Conservation (phyloP, 2,888 invertebrate genomes). For the Lymantria dispar region DNA sequence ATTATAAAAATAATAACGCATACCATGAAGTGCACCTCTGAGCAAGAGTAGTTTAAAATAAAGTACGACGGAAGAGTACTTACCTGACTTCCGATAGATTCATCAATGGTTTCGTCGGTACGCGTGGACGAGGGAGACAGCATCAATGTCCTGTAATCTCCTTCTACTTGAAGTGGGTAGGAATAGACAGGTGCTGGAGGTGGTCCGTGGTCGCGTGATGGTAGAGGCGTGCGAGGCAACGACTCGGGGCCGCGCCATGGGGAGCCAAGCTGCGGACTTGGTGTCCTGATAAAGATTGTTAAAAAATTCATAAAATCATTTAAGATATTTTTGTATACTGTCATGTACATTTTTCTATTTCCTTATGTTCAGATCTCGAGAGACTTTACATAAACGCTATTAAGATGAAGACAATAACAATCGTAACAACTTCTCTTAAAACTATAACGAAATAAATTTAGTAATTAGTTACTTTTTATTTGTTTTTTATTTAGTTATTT, state of each 20-base stretch:
- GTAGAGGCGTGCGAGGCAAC: conserved; percentile 76
- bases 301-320: background rate
- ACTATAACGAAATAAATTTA: too few relatives aligned
- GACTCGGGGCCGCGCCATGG: conserved; percentile 80
- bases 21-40: too few relatives aligned
- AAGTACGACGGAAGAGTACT: conserved; percentile 22
- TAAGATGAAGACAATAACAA: too few relatives aligned
- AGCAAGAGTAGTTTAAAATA: too few relatives aligned
- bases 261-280: conserved; percentile 75
- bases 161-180: conserved; percentile 68
- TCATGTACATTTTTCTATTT: too few relatives aligned
- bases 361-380: too few relatives aligned
- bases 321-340: background rate
- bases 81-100: conserved; percentile 83
- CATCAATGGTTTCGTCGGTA: conserved; percentile 71
- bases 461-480: too few relatives aligned
- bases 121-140: conserved; percentile 63
- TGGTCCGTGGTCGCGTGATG: conserved; percentile 46
- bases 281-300: conserved; percentile 53
- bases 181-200: conserved; percentile 40
- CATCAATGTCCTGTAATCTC: conserved; percentile 62
- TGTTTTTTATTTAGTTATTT: too few relatives aligned
- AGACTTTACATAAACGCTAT: too few relatives aligned
- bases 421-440: too few relatives aligned
- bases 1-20: too few relatives aligned